phyloP scores from a whole-genome alignment of 2,113 vertebrate genomes.

The Heterotilapia buettikoferi region DNA sequence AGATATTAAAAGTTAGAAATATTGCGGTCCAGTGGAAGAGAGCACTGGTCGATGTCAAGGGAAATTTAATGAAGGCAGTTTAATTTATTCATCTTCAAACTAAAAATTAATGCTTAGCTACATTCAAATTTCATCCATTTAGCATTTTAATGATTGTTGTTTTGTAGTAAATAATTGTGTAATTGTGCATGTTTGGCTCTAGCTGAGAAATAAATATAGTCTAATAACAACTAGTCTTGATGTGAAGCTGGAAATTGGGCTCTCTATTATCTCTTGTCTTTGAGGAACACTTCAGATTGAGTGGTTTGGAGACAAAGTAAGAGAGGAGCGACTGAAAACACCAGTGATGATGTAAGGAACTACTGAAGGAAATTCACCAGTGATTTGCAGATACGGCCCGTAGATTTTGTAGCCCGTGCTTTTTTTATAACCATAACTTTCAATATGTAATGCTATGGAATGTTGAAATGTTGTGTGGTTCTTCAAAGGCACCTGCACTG shows the following conservation, averaged over 20 bases:
- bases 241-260: background rate
- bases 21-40: background rate
- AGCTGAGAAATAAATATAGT: background rate
- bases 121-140: background rate
- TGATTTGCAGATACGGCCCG: background rate
- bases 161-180: background rate
- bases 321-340: background rate
- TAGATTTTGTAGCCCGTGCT: rapidly evolving
- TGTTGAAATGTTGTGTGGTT: background rate
- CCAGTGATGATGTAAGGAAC: background rate
- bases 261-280: background rate
- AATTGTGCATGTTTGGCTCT: background rate
- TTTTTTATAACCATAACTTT: background rate
- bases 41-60: background rate
- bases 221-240: background rate
- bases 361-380: background rate
- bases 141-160: background rate
- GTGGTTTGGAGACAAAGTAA: background rate
- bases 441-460: background rate
- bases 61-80: background rate
- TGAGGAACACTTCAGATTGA: background rate
- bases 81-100: background rate
- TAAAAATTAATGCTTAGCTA: background rate
- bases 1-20: background rate
- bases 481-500: background rate